Percentiles rank a stretch among this genome's conserved stretches.
Evolutionary conservation across 2,113 vertebrate species (phyloP).

Genomic region (Antechinus stuartii): DNA sequence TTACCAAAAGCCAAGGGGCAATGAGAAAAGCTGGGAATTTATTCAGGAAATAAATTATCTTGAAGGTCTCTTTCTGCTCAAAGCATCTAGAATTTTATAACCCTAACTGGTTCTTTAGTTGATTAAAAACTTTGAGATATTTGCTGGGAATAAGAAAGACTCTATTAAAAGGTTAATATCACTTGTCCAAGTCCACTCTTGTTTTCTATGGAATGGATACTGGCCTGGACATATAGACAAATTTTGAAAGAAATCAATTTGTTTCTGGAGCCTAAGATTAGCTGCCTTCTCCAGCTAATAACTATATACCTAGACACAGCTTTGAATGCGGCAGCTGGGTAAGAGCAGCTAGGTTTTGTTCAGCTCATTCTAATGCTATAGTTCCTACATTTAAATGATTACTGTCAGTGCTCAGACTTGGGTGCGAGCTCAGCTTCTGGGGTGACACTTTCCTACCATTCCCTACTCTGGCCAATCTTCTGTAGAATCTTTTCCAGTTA

Average conservation of each 20-base stretch:
- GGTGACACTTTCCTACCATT: neutral
- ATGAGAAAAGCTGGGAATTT: neutral
- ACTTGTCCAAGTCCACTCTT: neutral
- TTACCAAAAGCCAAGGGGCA: neutral
- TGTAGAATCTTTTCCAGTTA: neutral
- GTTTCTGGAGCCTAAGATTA: slow-evolving; percentile 1
- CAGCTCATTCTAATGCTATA: neutral
- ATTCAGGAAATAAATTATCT: neutral
- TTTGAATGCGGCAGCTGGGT: neutral
- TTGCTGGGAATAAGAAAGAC: slow-evolving; percentile 19
- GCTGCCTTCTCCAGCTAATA: neutral
- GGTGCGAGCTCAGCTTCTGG: neutral
- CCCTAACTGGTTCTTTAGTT: neutral
- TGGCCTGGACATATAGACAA: neutral
- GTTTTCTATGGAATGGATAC: neutral
- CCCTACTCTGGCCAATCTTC: neutral
- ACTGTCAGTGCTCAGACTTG: neutral
- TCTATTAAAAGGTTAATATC: slow-evolving; percentile 15
- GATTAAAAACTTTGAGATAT: neutral
- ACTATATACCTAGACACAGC: neutral
- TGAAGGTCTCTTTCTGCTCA: neutral
- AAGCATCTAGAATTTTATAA: neutral
- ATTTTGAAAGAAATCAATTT: neutral
- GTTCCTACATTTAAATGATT: neutral
- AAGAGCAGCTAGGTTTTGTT: neutral